These are phyloP conservation scores for Bettongia penicillata DNA, from an alignment of 2,113 vertebrate species.

Conservation along the genomic window DNA sequence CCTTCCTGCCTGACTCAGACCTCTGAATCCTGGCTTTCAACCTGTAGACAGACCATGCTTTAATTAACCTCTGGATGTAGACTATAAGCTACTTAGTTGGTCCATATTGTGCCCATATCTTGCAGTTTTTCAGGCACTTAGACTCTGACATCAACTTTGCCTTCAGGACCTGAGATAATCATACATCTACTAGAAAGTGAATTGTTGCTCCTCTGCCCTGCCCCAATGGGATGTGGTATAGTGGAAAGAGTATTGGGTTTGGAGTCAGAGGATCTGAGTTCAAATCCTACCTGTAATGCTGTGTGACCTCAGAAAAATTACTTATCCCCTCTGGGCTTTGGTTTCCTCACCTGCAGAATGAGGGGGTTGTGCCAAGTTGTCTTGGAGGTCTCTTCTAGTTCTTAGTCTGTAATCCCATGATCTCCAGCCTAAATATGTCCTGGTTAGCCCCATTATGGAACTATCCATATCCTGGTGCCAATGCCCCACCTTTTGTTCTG, in stretches of 20 bases:
- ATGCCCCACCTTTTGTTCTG: background rate
- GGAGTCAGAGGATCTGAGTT: background rate
- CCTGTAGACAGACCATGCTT: background rate
- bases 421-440: background rate
- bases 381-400: background rate
- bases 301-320: background rate
- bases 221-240: background rate
- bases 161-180: background rate
- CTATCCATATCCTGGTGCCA: background rate
- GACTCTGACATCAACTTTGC: background rate
- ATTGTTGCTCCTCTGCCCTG: background rate
- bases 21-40: background rate
- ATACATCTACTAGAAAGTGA: background rate
- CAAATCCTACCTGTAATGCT: background rate
- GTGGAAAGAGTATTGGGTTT: background rate
- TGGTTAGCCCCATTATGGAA: background rate
- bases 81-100: background rate
- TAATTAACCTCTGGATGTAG: background rate
- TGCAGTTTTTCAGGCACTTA: background rate
- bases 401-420: background rate
- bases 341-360: background rate
- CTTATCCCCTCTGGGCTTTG: background rate
- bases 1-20: background rate
- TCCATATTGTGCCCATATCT: background rate
- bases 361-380: background rate